A percentile compares a stretch with the other conserved stretches of the same genome.
Conservation (phyloP, 2,113 vertebrate genomes). For the Genyomyrus donnyi region DNA sequence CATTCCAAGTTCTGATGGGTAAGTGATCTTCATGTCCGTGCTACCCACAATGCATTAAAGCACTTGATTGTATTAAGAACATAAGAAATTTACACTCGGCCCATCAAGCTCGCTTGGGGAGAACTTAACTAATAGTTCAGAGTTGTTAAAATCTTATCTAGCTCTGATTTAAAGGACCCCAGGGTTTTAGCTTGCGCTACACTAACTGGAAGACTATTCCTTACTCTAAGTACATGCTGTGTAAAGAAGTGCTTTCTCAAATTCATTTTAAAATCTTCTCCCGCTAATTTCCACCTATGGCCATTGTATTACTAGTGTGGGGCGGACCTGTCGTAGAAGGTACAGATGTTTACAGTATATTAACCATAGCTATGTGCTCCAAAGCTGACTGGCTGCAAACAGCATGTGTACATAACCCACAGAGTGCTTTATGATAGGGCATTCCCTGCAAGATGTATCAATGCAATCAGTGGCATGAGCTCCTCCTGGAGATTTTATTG, state of each 20-base stretch:
- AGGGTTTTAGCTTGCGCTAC: no score
- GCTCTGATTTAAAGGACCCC: no score
- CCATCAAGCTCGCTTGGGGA: no score
- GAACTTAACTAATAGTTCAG: no score
- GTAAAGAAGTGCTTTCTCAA: no score
- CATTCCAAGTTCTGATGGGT: constrained; percentile 53
- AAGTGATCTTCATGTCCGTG: background rate
- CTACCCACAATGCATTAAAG: background rate
- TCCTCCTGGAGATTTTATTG: background rate
- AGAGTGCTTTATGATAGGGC: background rate
- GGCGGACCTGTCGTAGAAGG: background rate
- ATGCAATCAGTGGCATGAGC: background rate
- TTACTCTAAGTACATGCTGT: no score
- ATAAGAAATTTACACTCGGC: no score
- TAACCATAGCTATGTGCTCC: background rate
- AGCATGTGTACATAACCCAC: no score
- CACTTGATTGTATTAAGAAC: background rate
- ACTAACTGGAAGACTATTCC: no score
- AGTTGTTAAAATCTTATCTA: no score
- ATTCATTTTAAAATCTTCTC: no score
- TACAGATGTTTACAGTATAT: background rate
- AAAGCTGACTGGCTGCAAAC: background rate
- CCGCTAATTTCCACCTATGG: no score
- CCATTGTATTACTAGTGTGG: background rate
- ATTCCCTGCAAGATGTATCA: background rate